These are phyloP conservation scores for Gobius niger DNA, from an alignment of 2,113 vertebrate genomes.

Conservation along the genomic window DNA sequence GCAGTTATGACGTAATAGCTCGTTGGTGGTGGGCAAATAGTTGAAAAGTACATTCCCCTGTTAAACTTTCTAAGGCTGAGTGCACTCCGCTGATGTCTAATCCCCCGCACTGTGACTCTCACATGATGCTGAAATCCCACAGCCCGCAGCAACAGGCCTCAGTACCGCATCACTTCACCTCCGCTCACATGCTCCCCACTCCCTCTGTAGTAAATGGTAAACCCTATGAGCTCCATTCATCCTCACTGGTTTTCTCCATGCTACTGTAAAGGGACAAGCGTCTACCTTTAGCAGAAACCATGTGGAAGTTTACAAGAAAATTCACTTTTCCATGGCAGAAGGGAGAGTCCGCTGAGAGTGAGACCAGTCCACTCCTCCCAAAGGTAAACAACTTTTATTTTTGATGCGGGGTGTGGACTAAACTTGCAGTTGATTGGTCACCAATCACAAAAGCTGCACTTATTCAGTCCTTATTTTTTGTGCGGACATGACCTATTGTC, in stretches of 20 bases:
- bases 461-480: too few relatives aligned
- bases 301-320: conserved; percentile 51
- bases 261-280: conserved; percentile 12
- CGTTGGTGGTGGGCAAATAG: not conserved
- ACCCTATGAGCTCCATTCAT: conserved; percentile 8
- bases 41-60: not conserved
- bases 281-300: conserved; percentile 44
- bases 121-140: conserved; percentile 75
- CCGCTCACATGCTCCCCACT: conserved; percentile 52
- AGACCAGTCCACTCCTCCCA: conserved; percentile 79
- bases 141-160: conserved; percentile 35
- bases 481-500: not conserved
- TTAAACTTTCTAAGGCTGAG: not conserved
- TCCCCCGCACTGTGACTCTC: conserved; percentile 80
- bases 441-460: too few relatives aligned
- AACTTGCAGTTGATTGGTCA: too few relatives aligned
- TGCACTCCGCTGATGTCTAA: conserved; percentile 46
- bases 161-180: conserved; percentile 31
- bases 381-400: conserved; percentile 76
- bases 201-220: conserved; percentile 8
- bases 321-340: conserved; percentile 52
- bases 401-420: not conserved
- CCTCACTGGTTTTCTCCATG: conserved; percentile 10
- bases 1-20: not conserved
- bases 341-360: conserved; percentile 30